These are phyloP conservation scores for Porites cylindrica DNA, from an alignment of 92 coral and sea anemone genomes.

Conservation along the genomic window DNA sequence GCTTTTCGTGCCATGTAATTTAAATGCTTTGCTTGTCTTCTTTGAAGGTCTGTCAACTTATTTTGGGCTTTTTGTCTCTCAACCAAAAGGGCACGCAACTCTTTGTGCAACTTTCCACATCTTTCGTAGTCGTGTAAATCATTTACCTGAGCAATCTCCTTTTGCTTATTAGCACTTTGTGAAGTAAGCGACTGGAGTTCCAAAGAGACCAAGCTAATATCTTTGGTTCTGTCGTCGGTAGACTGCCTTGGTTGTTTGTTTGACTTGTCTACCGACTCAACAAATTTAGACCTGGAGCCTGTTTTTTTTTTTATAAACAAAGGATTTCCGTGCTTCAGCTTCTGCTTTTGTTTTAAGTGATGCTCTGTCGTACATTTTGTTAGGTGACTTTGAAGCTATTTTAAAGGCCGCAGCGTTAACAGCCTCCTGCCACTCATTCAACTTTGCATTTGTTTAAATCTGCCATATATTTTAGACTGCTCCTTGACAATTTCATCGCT, in stretches of 20 bases:
- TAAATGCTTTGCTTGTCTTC: slow-evolving; percentile 42
- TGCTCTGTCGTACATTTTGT: slow-evolving; percentile 44
- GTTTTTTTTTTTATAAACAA: slow-evolving; percentile 30
- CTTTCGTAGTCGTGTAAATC: slow-evolving; percentile 9
- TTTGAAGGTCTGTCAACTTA: slow-evolving; percentile 51
- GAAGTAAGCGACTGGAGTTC: slow-evolving; percentile 41
- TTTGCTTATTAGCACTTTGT: slow-evolving; percentile 22
- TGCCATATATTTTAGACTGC: slow-evolving; percentile 58
- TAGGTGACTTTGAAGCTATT: slow-evolving; percentile 47
- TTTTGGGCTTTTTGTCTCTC: slow-evolving; percentile 39
- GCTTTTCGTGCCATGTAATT: slow-evolving; percentile 1
- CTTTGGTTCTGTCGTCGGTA: slow-evolving; percentile 45
- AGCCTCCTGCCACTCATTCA: slow-evolving; percentile 49
- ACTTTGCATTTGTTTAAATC: slow-evolving; percentile 33
- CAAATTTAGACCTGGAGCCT: slow-evolving; percentile 50
- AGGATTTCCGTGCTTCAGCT: slow-evolving; percentile 53
- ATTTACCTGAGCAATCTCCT: slow-evolving; percentile 47
- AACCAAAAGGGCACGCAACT: slow-evolving; percentile 27
- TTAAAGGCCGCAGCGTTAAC: slow-evolving; percentile 39
- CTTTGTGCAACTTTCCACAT: slow-evolving; percentile 43
- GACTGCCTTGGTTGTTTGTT: slow-evolving; percentile 48
- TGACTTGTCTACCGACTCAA: slow-evolving; percentile 1
- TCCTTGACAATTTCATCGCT: slow-evolving; percentile 48
- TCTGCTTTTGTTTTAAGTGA: slow-evolving; percentile 45
- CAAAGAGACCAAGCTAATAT: slow-evolving; percentile 34